Percentiles rank a stretch among this genome's conserved stretches.
phyloP scores from a whole-genome alignment of 2,797 vertebrate genomes.

The Pipistrellus pipistrellus region DNA sequence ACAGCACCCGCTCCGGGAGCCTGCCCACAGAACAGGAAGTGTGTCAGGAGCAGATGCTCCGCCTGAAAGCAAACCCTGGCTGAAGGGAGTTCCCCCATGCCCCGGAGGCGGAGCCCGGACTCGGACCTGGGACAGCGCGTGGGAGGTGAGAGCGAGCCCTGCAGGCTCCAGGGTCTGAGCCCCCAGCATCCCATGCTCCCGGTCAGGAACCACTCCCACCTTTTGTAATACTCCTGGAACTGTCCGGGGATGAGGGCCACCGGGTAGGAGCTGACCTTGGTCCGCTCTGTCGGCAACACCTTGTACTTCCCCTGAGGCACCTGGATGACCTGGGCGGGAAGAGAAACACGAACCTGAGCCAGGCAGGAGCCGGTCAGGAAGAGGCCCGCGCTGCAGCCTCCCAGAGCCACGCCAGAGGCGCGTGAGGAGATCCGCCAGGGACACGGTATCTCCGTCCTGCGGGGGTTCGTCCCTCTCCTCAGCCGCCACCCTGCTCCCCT shows the following conservation, averaged over 20 bases:
- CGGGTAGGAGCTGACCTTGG: conserved; percentile 96
- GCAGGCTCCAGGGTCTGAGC: too few species aligned
- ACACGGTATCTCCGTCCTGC: fast-evolving
- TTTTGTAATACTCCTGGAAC: conserved; percentile 99
- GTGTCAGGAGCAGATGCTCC: not conserved
- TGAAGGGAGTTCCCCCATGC: not conserved
- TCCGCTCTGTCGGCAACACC: conserved; percentile 95
- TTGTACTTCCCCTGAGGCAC: conserved; percentile 98
- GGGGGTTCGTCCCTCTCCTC: not conserved
- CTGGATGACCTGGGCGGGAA: conserved; percentile 94
- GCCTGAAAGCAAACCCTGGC: not conserved
- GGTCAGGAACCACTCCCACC: conserved; percentile 86
- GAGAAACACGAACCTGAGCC: not conserved
- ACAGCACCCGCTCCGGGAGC: not conserved
- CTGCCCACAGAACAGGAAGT: too few species aligned
- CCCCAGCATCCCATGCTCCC: too few species aligned
- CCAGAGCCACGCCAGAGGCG: too few species aligned
- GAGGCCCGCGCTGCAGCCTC: fast-evolving
- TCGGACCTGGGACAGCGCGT: too few species aligned
- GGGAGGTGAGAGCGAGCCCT: not conserved
- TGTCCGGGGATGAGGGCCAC: conserved; percentile 99
- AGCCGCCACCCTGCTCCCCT: fast-evolving
- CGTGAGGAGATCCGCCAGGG: fast-evolving
- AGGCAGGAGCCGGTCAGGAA: fast-evolving
- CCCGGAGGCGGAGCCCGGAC: not conserved